Percentiles rank a stretch among this genome's conserved stretches.
phyloP scores from a whole-genome alignment of 2,797 vertebrate genomes.

The Holocentrus rufus region DNA sequence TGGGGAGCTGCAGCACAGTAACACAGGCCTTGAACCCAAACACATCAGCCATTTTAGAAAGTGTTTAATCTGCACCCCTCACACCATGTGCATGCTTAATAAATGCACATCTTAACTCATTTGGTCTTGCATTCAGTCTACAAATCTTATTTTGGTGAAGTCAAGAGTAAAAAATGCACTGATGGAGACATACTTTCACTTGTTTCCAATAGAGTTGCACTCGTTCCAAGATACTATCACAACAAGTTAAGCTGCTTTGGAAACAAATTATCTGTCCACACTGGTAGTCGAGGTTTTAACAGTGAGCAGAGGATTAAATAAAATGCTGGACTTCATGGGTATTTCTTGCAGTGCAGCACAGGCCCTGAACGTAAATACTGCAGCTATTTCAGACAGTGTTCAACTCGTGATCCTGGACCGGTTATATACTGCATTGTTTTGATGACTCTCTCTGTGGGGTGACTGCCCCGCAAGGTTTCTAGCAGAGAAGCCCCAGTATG shows the following conservation, averaged over 20 bases:
- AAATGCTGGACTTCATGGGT: not conserved
- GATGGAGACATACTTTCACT: no score
- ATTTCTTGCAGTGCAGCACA: not conserved
- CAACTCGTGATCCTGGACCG: constrained; percentile 18
- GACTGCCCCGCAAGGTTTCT: constrained; percentile 31
- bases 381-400: constrained; percentile 33
- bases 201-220: no score
- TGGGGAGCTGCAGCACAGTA: not conserved
- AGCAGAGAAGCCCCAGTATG: constrained; percentile 35
- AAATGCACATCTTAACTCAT: no score
- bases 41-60: no score
- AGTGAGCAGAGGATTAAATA: constrained; percentile 1
- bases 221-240: no score
- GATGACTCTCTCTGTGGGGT: constrained; percentile 48
- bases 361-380: constrained; percentile 20
- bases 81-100: no score
- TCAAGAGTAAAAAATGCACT: no score
- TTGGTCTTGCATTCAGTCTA: no score
- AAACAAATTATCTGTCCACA: no score
- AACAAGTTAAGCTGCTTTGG: not conserved
- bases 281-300: not conserved
- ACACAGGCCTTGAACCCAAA: not conserved
- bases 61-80: no score
- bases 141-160: no score
- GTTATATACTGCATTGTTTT: constrained; percentile 55